Evolutionary conservation across 2,888 invertebrate genomes (phyloP).

Genomic region (Tipula lateralis): DNA sequence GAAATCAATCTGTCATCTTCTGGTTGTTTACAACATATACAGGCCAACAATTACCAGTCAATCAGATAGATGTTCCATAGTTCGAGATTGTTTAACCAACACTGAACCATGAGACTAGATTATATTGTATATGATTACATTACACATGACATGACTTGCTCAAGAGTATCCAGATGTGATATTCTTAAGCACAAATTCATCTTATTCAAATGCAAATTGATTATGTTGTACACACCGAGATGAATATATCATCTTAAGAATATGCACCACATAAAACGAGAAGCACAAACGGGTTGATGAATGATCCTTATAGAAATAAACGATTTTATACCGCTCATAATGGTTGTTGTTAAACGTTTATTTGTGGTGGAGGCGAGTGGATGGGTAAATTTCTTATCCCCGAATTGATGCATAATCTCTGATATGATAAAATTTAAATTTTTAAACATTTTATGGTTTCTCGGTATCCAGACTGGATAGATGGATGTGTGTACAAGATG

Average conservation of each 20-base stretch:
- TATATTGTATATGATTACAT: too few relatives aligned
- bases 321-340: too few relatives aligned
- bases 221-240: neutral
- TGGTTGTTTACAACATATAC: too few relatives aligned
- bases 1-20: too few relatives aligned
- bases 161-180: neutral
- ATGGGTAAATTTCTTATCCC: neutral
- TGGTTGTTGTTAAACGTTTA: neutral
- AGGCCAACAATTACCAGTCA: too few relatives aligned
- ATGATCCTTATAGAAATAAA: neutral
- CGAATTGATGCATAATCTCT: neutral
- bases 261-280: neutral
- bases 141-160: too few relatives aligned
- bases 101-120: too few relatives aligned
- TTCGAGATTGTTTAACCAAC: too few relatives aligned
- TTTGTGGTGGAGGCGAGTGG: too few relatives aligned
- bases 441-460: neutral
- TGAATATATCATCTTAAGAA: slow-evolving; percentile 28
- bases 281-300: neutral
- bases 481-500: neutral
- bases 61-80: too few relatives aligned
- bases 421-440: neutral
- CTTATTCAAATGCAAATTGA: slow-evolving; percentile 13
- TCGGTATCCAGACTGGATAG: neutral
- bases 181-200: neutral